Percentiles rank a stretch among this genome's conserved stretches.
phyloP scores from a whole-genome alignment of 2,113 vertebrate genomes.

The Mirounga angustirostris region DNA sequence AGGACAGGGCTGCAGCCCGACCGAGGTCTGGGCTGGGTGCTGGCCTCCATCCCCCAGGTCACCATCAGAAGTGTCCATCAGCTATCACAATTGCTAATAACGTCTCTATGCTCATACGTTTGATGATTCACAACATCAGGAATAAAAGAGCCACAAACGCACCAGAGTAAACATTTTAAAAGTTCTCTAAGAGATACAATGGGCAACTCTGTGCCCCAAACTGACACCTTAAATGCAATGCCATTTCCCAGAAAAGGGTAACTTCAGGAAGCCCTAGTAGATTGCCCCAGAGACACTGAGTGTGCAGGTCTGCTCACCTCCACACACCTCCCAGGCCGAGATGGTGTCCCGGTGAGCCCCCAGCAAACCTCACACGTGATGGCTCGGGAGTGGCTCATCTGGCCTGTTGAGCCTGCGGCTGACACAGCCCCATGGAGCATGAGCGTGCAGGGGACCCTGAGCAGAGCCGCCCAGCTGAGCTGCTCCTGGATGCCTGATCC shows the following conservation, averaged over 20 bases:
- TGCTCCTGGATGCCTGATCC: background rate
- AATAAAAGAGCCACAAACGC: background rate
- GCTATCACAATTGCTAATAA: background rate
- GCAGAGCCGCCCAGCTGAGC: background rate
- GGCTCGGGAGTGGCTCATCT: background rate
- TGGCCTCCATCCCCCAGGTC: background rate
- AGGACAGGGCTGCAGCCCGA: background rate
- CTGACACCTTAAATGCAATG: background rate
- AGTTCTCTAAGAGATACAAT: background rate
- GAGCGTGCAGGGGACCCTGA: background rate
- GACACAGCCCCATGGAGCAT: background rate
- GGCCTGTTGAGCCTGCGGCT: background rate
- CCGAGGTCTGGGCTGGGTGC: too few species aligned
- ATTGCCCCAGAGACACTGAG: background rate
- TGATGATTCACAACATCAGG: background rate
- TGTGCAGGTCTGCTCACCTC: background rate
- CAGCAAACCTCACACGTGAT: background rate
- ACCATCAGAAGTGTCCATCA: background rate
- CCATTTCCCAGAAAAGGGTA: background rate
- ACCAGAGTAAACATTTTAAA: background rate
- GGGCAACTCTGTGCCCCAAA: too few species aligned
- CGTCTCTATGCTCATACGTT: accelerated
- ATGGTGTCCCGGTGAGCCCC: background rate
- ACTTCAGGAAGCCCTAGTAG: background rate
- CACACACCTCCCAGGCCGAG: background rate